Percentiles rank a stretch among this genome's conserved stretches.
These are phyloP conservation scores for Sebastes glaucus DNA, from an alignment of 2,797 vertebrate genomes.

Conservation along the genomic window DNA sequence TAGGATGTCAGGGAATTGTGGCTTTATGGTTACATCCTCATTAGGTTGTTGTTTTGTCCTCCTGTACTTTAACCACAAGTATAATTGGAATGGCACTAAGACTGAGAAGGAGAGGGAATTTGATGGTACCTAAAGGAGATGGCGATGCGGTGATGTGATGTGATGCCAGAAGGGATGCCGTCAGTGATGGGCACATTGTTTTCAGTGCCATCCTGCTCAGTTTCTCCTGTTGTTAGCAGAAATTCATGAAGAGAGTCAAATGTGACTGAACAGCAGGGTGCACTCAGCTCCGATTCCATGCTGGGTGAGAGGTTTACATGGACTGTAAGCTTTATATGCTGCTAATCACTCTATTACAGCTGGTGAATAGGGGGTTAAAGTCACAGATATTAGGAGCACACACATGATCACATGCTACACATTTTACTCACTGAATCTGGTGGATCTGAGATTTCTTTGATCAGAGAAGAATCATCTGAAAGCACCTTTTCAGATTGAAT, in stretches of 20 bases:
- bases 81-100: conserved; percentile 7
- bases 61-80: conserved; percentile 26
- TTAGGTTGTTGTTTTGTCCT: conserved; percentile 51
- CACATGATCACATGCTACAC: not conserved
- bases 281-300: conserved; percentile 1
- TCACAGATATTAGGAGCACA: not conserved
- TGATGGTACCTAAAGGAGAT: not conserved
- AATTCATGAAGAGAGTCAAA: not conserved
- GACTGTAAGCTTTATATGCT: not conserved
- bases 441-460: not conserved
- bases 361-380: conserved; percentile 14
- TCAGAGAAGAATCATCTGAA: not conserved
- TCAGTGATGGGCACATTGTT: not conserved
- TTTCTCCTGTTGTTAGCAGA: not conserved
- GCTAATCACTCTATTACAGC: conserved; percentile 9
- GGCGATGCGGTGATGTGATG: not conserved
- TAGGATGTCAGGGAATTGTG: conserved; percentile 60
- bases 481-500: not conserved
- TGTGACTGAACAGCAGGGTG: conserved; percentile 2
- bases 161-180: not conserved
- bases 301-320: conserved; percentile 26
- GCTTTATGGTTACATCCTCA: conserved; percentile 60
- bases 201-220: not conserved
- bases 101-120: conserved; percentile 14
- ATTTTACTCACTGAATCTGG: not conserved